Evolutionary conservation across 2,113 vertebrate genomes (phyloP).

Genomic region (Cromileptes altivelis): DNA sequence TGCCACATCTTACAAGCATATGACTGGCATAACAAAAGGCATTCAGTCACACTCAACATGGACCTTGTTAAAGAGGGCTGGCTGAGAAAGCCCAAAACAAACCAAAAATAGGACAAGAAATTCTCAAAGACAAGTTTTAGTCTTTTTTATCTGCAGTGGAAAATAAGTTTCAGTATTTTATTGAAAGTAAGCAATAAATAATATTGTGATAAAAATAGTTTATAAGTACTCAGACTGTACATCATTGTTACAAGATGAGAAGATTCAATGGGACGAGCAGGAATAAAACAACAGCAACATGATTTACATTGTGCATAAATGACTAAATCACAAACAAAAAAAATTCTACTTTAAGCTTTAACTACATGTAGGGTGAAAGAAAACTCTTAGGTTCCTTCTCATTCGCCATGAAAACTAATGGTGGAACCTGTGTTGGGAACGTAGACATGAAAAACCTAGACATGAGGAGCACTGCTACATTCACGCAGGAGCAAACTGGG

Average conservation of each 20-base stretch:
- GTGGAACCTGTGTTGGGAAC: conserved; percentile 70
- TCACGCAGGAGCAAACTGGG: conserved; percentile 64
- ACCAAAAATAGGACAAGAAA: neutral
- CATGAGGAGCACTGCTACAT: conserved; percentile 53
- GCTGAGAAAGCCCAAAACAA: neutral
- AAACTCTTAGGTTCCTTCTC: conserved; percentile 66
- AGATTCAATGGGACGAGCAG: conserved; percentile 87
- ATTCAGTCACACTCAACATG: neutral
- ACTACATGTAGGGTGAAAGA: conserved; percentile 82
- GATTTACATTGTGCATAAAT: conserved; percentile 87
- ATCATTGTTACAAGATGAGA: conserved; percentile 94
- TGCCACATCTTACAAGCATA: neutral
- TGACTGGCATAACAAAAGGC: no score
- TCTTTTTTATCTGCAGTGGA: conserved; percentile 90
- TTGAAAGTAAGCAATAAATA: conserved; percentile 99
- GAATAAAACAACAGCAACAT: conserved; percentile 85
- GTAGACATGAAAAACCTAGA: conserved; percentile 47
- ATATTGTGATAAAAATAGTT: conserved; percentile 99
- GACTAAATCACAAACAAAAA: conserved; percentile 78
- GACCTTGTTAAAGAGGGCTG: neutral
- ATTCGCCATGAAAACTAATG: conserved; percentile 13
- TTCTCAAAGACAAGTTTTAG: conserved; percentile 55
- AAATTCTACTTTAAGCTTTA: conserved; percentile 71
- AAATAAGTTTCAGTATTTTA: conserved; percentile 98
- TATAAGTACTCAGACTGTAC: conserved; percentile 97